Evolutionary conservation across 2,888 invertebrate genomes (phyloP).

Genomic region (Mesoligia furuncula): DNA sequence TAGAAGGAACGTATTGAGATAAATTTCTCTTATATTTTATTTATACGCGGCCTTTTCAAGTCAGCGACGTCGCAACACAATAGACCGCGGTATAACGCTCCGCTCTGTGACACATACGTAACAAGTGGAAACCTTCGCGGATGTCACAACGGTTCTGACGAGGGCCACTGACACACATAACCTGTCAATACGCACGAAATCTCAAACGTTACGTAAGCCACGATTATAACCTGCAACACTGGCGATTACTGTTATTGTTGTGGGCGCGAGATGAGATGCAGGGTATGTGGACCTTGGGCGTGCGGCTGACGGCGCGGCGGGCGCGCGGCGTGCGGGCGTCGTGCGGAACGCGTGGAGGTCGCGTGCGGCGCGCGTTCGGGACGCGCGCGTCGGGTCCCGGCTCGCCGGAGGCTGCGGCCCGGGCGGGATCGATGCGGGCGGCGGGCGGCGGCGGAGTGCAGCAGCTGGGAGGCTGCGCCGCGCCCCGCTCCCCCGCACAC

Average conservation of each 20-base stretch:
- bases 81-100: conserved; percentile 34
- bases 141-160: conserved; percentile 56
- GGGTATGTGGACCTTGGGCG: conserved; percentile 77
- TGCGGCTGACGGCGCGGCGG: conserved; percentile 72
- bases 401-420: conserved; percentile 81
- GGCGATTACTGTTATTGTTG: conserved; percentile 77
- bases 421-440: conserved; percentile 89
- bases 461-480: conserved; percentile 86
- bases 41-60: conserved; percentile 52
- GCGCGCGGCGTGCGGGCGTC: conserved; percentile 76
- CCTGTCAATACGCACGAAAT: conserved; percentile 81
- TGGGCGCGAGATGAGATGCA: conserved; percentile 82
- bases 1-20: conserved; percentile 43
- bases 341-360: conserved; percentile 77
- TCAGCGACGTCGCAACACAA: conserved; percentile 45
- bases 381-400: conserved; percentile 81
- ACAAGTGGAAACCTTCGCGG: conserved; percentile 55
- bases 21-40: conserved; percentile 36
- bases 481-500: conserved; percentile 71
- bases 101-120: conserved; percentile 43
- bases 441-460: conserved; percentile 90
- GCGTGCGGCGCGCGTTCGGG: conserved; percentile 78
- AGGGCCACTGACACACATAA: conserved; percentile 80
- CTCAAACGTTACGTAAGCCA: conserved; percentile 84
- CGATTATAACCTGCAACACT: conserved; percentile 83